These are phyloP conservation scores for Pelodiscus sinensis DNA, from an alignment of 2,113 vertebrate species.

Conservation along the genomic window DNA sequence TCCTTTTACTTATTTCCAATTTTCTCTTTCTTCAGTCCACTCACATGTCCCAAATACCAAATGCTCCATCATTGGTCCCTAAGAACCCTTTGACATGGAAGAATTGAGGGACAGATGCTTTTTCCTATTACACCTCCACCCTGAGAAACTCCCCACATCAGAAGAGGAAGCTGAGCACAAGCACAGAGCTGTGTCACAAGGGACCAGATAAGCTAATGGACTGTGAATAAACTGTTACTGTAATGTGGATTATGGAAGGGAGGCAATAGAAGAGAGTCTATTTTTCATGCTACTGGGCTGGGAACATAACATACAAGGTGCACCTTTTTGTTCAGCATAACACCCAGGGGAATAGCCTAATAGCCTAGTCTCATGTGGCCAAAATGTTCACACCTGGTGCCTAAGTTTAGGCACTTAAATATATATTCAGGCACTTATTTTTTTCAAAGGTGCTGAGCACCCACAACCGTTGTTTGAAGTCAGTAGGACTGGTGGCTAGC, in stretches of 20 bases:
- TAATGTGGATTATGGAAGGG: not conserved
- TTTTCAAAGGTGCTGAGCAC: not conserved
- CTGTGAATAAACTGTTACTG: not conserved
- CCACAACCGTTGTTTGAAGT: not conserved
- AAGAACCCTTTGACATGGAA: too few relatives aligned
- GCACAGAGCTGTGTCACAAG: not conserved
- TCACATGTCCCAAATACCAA: too few relatives aligned
- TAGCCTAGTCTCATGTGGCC: not conserved
- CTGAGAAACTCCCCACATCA: not conserved
- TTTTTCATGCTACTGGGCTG: not conserved
- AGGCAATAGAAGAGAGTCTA: not conserved
- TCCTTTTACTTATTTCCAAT: too few relatives aligned
- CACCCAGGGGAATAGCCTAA: not conserved
- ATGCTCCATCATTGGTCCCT: too few relatives aligned
- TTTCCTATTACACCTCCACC: not conserved
- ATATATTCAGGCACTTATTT: not conserved
- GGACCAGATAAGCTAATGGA: not conserved
- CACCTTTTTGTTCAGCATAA: not conserved
- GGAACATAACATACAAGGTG: not conserved
- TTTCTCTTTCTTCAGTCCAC: too few relatives aligned
- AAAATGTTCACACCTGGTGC: not conserved
- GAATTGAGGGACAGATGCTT: not conserved
- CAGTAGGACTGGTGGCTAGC: not conserved
- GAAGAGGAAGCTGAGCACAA: not conserved
- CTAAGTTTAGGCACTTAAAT: not conserved